Evolutionary conservation across 1,140 invertebrate genomes (phyloP).

Genomic region (Musca domestica): DNA sequence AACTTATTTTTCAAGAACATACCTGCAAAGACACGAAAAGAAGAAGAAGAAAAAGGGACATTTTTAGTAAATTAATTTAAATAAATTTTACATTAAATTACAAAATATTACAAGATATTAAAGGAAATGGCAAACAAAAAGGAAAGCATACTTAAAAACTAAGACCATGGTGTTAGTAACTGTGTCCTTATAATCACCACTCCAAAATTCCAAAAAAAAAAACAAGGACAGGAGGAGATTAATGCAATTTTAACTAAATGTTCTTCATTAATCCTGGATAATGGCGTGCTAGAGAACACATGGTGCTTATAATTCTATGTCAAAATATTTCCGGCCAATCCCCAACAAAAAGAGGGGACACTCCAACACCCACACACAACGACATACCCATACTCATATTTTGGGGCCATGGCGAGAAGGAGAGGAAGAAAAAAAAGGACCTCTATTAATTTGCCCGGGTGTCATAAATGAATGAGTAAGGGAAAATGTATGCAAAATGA

Average conservation of each 20-base stretch:
- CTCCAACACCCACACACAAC: not conserved
- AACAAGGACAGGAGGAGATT: not conserved
- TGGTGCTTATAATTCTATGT: constrained; percentile 7
- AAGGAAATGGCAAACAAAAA: no score
- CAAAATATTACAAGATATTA: not conserved
- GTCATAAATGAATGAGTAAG: no score
- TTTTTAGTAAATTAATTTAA: constrained; percentile 5
- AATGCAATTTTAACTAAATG: constrained; percentile 18
- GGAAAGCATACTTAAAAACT: not conserved
- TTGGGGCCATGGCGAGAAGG: no score
- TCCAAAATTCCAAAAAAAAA: not conserved
- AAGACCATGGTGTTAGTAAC: not conserved
- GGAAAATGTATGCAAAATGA: no score
- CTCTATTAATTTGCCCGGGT: no score
- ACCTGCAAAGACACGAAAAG: no score
- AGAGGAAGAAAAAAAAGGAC: no score
- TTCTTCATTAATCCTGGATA: constrained; percentile 12
- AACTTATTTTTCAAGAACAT: no score
- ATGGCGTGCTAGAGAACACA: constrained; percentile 10
- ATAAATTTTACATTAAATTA: constrained; percentile 14
- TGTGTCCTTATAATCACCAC: not conserved
- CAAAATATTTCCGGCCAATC: constrained; percentile 1
- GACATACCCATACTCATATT: no score
- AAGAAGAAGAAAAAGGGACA: no score
- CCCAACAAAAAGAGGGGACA: not conserved